Base-by-base conservation (phyloP, 2,888 invertebrate species). In the Drosophila borealis region DNA sequence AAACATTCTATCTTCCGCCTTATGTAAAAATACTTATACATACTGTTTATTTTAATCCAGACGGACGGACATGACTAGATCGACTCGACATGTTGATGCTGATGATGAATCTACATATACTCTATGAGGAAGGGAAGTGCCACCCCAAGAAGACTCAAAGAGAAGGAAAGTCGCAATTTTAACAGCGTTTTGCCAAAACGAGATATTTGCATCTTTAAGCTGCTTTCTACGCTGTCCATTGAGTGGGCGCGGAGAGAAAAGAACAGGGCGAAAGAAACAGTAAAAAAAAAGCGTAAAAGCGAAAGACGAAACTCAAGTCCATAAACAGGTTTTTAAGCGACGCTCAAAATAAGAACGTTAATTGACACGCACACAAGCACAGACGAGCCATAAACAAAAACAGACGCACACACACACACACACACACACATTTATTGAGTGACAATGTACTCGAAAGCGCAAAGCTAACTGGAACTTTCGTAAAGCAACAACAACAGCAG, bases 401-500 rank as follows among this genome's bases (percentile, higher is more conserved):
- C n/a, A 33, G 29, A 21, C 48, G 34, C 48, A 39, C 34, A 48
- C 13, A 60, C 48, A 55, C 36, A 11, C 14, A 53, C 13, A 65
- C 13, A 21, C 8, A 17, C 8, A 54, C 34, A 45, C 19, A 17
- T 13, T 63, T 11, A 56, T 2, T 19, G 42, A n/a, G 19, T 36
- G 37, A 21, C 29, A 39, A 71, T 2, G 51, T 61, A 37, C 44
- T 59, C 41, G 39, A 62, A 57, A 56, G 63, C 34, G 21, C 14
- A 66, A 66, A 80, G 68, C 70, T 71, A 82, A 82, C 86, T 88
- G 86, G 68, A 88, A 82, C 88, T 81, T 81, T 88, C 80, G 76
- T 79, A 69, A 68, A 37, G 17, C 53, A 57, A 57, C 44, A 64
- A 44, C 59, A 65, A 51, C 33, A 59, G 37, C 36, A 49, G 6